Evolutionary conservation across 2,888 invertebrate genomes (phyloP).

Genomic region (Ichneumoninae sp.): DNA sequence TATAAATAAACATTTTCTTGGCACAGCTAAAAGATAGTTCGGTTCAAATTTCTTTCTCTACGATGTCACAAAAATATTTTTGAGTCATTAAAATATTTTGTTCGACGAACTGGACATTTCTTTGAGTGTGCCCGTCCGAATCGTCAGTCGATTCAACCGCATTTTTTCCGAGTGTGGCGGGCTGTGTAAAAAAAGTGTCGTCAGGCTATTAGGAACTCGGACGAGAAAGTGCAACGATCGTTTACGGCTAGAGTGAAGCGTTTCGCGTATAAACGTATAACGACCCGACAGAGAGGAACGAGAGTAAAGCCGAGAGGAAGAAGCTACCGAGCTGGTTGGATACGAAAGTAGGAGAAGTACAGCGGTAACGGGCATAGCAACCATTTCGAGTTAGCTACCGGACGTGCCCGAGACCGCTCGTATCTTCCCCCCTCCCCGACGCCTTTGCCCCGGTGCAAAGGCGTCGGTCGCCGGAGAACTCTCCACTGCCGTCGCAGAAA

Average conservation of each 20-base stretch:
- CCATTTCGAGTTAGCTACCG: slow-evolving; percentile 63
- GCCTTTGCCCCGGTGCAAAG: slow-evolving; percentile 7
- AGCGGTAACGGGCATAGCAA: slow-evolving; percentile 53
- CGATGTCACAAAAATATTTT: too few species aligned
- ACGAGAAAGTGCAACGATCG: slow-evolving; percentile 36
- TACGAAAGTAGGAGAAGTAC: slow-evolving; percentile 41
- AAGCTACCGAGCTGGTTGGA: slow-evolving; percentile 21
- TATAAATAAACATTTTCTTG: too few species aligned
- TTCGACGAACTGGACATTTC: too few species aligned
- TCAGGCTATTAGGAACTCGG: slow-evolving; percentile 11
- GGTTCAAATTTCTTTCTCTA: too few species aligned
- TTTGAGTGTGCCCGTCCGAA: too few species aligned
- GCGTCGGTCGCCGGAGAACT: background rate
- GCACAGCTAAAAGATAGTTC: too few species aligned
- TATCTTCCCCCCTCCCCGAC: slow-evolving; percentile 37
- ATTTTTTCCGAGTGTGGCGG: background rate
- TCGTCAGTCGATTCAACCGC: too few species aligned
- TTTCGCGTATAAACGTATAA: slow-evolving; percentile 54
- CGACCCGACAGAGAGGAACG: slow-evolving; percentile 39
- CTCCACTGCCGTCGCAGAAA: background rate
- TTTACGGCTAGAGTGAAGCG: slow-evolving; percentile 50
- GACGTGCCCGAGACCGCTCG: slow-evolving; percentile 45
- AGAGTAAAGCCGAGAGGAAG: slow-evolving; percentile 22
- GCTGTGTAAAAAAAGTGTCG: slow-evolving; percentile 22
- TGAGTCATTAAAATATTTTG: too few species aligned